Base-by-base conservation (phyloP, 2,113 vertebrate genomes). In the Erinaceus europaeus region DNA sequence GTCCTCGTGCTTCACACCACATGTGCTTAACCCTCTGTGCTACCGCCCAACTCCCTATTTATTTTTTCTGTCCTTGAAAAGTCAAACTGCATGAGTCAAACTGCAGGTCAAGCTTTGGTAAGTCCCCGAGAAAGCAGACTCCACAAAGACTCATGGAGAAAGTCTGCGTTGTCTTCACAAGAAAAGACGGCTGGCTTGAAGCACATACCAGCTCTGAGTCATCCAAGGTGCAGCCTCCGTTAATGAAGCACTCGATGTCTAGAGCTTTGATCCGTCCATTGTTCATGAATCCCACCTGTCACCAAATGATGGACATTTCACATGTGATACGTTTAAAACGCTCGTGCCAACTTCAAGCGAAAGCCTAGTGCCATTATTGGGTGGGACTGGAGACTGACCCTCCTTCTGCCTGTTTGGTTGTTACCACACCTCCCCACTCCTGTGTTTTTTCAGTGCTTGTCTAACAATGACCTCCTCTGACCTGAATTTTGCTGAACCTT, bases 281-380 rank as follows among this genome's bases (percentile, higher is more conserved):
- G 15, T 96, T 98, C 98, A 98, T 98, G 93, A 98, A 99, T 36
- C 98, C 98, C 90, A 98, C 97, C 98, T 99, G 94, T 53, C 90
- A 93, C n/a, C 34, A 65, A 94, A 87, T 11, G 78, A 80, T 4
- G 4, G 2, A 34, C 72, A 65, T 50, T 59, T 91, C 38, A 90
- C n/a, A 10, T 57, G 25, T n/a, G 8, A 32, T 71, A 11, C 10
- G 40, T 34, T 88, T 68, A 62, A 27, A n/a, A 69, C 29, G 40
- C 29, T 11, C 8, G 21, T 6, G 10, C 7, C 50, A 77, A 64
- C 17, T 29, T 20, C 0, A 2, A 65, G 32, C 5, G 48, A 8
- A 48, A 69, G 48, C 40, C 25, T 15, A 42, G 13, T 14, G 57
- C 4, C 44, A n/a, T 7, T 3, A 1, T 0, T 27, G 50, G 36